Percentiles rank a stretch among this genome's conserved stretches.
Evolutionary conservation across 2,888 invertebrate species (phyloP).

Genomic region (Tenthredo notha): DNA sequence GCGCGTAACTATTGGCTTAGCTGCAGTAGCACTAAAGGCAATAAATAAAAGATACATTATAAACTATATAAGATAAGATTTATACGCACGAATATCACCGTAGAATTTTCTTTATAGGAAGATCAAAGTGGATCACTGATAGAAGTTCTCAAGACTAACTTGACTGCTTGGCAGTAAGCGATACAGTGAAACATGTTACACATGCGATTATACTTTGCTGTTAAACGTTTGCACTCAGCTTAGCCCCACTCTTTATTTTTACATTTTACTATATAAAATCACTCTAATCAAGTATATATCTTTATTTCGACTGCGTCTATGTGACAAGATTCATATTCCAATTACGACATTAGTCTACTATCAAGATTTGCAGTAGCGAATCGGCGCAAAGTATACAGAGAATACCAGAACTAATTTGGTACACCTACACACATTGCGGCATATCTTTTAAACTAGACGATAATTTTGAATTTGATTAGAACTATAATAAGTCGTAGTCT

Average conservation of each 20-base stretch:
- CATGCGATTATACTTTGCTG: neutral
- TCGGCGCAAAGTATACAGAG: neutral
- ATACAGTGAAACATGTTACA: constrained; percentile 17
- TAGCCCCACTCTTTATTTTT: neutral
- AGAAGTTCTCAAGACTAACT: neutral
- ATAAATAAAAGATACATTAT: neutral
- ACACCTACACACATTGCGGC: neutral
- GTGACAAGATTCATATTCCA: neutral
- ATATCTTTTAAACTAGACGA: neutral
- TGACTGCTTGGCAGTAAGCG: constrained; percentile 11
- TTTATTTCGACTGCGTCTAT: neutral
- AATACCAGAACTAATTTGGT: neutral
- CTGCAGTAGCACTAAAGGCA: neutral
- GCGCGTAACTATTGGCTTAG: too few species aligned
- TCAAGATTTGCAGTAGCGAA: neutral
- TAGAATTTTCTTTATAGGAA: neutral
- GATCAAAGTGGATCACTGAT: neutral
- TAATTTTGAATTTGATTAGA: neutral
- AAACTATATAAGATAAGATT: neutral
- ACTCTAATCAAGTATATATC: neutral
- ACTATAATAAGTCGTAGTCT: neutral
- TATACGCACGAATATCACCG: neutral
- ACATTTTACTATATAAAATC: neutral
- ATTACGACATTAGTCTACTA: neutral
- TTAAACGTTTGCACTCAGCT: neutral